A percentile compares a stretch with the other conserved stretches of the same genome.
Conservation (phyloP, 2,888 invertebrate genomes). For the Tinea semifulvella region DNA sequence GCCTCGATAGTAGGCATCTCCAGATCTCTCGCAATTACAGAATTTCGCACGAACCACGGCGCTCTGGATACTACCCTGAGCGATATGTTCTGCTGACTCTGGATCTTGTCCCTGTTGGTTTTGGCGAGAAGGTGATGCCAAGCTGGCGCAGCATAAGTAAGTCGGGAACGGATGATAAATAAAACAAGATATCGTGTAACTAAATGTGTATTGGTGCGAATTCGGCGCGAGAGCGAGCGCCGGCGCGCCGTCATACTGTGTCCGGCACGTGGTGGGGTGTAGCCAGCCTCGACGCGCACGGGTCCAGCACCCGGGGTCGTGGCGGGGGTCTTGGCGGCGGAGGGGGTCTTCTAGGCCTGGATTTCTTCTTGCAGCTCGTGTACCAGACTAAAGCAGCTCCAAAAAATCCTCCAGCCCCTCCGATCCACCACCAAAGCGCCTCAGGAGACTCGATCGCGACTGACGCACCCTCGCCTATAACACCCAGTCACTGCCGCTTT, state of each 20-base stretch:
- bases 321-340: slow-evolving; percentile 46
- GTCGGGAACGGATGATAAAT: no score
- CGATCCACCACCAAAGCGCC: slow-evolving; percentile 23
- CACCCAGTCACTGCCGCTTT: slow-evolving; percentile 10
- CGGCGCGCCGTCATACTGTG: slow-evolving; percentile 52
- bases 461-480: slow-evolving; percentile 19
- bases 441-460: slow-evolving; percentile 21
- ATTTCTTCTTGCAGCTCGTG: slow-evolving; percentile 21
- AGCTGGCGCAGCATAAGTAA: no score
- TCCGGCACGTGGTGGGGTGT: slow-evolving; percentile 39
- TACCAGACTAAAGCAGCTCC: slow-evolving; percentile 39
- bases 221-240: slow-evolving; percentile 17
- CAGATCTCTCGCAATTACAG: no score
- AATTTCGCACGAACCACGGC: no score
- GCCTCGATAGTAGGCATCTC: no score
- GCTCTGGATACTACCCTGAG: no score
- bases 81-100: no score
- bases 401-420: slow-evolving; percentile 36
- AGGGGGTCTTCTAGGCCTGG: slow-evolving; percentile 42
- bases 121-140: no score
- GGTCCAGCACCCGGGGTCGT: slow-evolving; percentile 47
- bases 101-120: no score
- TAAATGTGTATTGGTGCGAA: slow-evolving; percentile 3
- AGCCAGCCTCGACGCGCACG: slow-evolving; percentile 37
- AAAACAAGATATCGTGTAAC: neutral